Base-by-base conservation (phyloP, 2,797 vertebrate genomes). In the Sardinella longiceps region DNA sequence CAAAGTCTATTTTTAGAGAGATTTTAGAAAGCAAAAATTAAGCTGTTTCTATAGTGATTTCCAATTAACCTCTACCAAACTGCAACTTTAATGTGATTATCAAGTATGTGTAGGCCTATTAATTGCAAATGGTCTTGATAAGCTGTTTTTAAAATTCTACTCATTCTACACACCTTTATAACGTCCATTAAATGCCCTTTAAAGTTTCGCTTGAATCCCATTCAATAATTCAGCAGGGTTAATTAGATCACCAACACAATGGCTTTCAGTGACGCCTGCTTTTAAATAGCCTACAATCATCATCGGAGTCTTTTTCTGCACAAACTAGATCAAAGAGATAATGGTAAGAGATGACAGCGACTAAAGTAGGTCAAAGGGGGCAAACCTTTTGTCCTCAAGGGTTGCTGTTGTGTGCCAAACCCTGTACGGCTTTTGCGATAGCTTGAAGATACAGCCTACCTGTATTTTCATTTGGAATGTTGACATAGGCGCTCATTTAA, bases 261-360 rank as follows among this genome's bases (percentile, higher is more conserved):
- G 56, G 63, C 14, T 50, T 70, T 28, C 80, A 25, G 70, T 45
- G 63, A 43, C 80, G 28, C 48, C 48, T 43, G 2, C 20, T 84
- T 83, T 81, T 30, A 45, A 80, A 81, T 86, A n/a, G n/a, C n/a
- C n/a, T n/a, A 81, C 87, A 81, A 90, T 90, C 87, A 88, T 83
- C 82, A 80, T 84, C 85, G 86, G 87, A 85, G 82, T 89, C 83
- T 82, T 48, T 81, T 82, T 82, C 84, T 60, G 43, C 83, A 82
- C 82, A 85, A 66, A 77, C 60, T 80, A 20, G 80, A 91, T 91
- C 90, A 91, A 89, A 90, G 85, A 74, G 77, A 5, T 48, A 48
- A 48, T 12, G 46, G 46, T 48, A 48, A 48, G 46, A 48, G 58
- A 83, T 58, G 56, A 83, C 74, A 81, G 87, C 84, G 80, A 63